Base-by-base conservation (phyloP, 2,113 vertebrate species). In the Pseudorhombus dupliciocellatus region DNA sequence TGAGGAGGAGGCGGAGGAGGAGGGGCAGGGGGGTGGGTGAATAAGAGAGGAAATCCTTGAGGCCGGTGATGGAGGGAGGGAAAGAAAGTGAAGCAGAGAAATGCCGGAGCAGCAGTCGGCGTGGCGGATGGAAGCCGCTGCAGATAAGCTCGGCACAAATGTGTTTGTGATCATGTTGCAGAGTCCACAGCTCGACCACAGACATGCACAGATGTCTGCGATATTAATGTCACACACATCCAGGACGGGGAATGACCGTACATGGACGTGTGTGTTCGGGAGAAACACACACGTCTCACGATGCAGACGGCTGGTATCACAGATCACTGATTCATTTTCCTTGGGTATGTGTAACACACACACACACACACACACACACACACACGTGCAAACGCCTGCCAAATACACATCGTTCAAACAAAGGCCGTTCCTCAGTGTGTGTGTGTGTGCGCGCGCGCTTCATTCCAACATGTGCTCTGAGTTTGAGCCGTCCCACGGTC, bases 381-480 rank as follows among this genome's bases (percentile, higher is more conserved):
- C 80, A 89, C 75, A 86, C 85, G 87, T 89, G 84, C 78, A 79
- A 88, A 75, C 84, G 58, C 69, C 83, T 84, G 88, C 86, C 86
- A 89, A 85, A 91, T 84, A 84, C 69, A 70, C 85, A 85, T 87
- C 70, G 64, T 89, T 91, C 86, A 90, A 85, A 89, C 90, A 88
- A 86, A 89, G 89, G 80, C 83, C 71, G 82, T 85, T 89, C 85
- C 84, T 48, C 75, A 59, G 84, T 86, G 79, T 87, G 87, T 75
- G 50, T 52, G 50, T 52, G 20, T 52, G 50, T 24, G 50, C 24
- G 50, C 24, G 78, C 81, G 70, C 62, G 81, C 88, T 88, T 86
- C 78, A 89, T 91, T 88, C 88, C 88, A 92, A 89, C 91, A 89
- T 92, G 87, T 91, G 91, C 91, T 90, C 87, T 85, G 85, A 89